Evolutionary conservation across 2,113 vertebrate species (phyloP).

Genomic region (Nibea albiflora): DNA sequence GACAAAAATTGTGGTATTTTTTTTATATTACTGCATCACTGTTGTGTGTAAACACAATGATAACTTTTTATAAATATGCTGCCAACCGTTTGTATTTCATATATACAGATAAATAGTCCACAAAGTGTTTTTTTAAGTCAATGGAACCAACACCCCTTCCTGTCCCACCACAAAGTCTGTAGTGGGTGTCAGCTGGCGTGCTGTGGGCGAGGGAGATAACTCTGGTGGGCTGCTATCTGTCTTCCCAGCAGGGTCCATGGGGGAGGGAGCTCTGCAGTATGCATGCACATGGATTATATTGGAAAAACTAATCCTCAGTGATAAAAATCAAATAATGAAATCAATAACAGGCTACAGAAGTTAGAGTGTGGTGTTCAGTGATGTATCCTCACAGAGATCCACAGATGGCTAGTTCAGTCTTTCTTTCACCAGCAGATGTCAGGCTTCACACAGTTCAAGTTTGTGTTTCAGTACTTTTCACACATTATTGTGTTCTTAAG

Average conservation of each 20-base stretch:
- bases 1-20: not conserved
- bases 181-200: constrained; percentile 25
- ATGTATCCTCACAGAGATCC: not conserved
- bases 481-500: not conserved
- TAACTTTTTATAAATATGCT: not conserved
- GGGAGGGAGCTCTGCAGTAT: not conserved
- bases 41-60: not conserved
- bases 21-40: not conserved
- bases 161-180: not conserved
- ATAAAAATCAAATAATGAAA: not conserved
- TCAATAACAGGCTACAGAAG: not conserved
- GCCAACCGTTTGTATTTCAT: not conserved
- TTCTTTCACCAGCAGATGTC: not conserved
- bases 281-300: not conserved
- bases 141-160: not conserved
- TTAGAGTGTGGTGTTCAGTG: not conserved
- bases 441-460: not conserved
- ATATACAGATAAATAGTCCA: not conserved
- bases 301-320: not conserved
- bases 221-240: constrained; percentile 74
- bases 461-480: not conserved
- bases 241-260: constrained; percentile 59
- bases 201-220: constrained; percentile 80
- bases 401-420: not conserved
- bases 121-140: constrained; percentile 5